Evolutionary conservation across 1,140 invertebrate species (phyloP).

Genomic region (Zeugodacus cucurbitae): DNA sequence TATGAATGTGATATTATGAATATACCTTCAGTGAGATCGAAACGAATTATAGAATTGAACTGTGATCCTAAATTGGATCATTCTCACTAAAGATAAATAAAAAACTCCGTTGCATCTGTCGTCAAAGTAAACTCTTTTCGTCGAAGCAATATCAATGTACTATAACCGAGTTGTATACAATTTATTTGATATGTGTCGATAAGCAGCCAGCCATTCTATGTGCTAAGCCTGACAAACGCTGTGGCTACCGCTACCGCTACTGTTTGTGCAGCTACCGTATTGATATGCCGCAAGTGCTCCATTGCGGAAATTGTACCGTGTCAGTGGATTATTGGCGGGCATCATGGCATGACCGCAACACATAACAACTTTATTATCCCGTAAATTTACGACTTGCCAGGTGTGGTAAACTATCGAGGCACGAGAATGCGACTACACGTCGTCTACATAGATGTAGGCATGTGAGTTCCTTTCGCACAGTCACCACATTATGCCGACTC

Average conservation of each 20-base stretch:
- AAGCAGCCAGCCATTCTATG: not conserved
- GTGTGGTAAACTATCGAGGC: not conserved
- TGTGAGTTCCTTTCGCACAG: not conserved
- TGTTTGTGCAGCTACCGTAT: not conserved
- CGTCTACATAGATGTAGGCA: not conserved
- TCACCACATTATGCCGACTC: not conserved
- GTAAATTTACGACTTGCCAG: not conserved
- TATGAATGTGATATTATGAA: too few species aligned
- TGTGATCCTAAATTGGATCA: too few species aligned
- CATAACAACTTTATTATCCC: constrained; percentile 8
- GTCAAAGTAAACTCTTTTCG: too few species aligned
- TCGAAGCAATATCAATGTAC: not conserved
- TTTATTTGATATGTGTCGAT: not conserved
- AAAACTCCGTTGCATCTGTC: too few species aligned
- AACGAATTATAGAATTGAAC: too few species aligned
- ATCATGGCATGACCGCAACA: not conserved
- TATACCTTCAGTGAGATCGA: too few species aligned
- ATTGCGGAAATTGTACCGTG: constrained; percentile 12
- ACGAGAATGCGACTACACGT: not conserved
- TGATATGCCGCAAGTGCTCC: not conserved
- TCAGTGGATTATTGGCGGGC: not conserved
- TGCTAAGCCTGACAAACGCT: not conserved
- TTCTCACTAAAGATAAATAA: too few species aligned
- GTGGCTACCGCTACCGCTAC: not conserved
- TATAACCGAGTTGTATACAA: not conserved